Base-by-base conservation (phyloP, 1,140 invertebrate genomes). In the Drosophila tsacasi region DNA sequence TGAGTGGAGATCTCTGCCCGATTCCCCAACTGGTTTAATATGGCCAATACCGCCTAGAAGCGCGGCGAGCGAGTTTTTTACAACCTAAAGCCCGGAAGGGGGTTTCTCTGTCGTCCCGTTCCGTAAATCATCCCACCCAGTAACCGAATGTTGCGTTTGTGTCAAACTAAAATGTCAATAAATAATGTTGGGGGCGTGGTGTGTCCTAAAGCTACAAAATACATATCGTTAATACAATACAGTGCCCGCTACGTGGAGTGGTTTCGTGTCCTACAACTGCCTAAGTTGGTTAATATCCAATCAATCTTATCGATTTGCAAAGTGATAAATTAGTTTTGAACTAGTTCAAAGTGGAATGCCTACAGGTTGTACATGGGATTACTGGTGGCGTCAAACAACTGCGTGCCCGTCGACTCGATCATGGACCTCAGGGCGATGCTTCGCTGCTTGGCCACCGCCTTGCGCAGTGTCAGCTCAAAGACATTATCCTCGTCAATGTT, bases 331-430 rank as follows among this genome's bases (percentile, higher is more conserved):
- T 54, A 12, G 44, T 62, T 44, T 77, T 54, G 17, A 71, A 64
- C 74, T 66, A 62, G 54, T 60, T 71, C 47, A 71, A 86, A 77
- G 65, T 52, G 64, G 55, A 73, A 64, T 80, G 35, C 19, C 73
- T 68, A 91, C 25, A 93, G 79, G 78, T 93, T 93, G 73, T 93
- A 93, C 91, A 93, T 92, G 59, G 90, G 86, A 83, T 93, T 93
- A 66, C 81, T 93, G 30, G 91, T 92, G 15, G 92, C 92, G 62
- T 93, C 92, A 10, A 93, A 93, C 27, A 93, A 49, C 63, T 93
- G 92, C n/a, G 85, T 92, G 30, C 92, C 92, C 25, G 92, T 93
- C 17, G 92, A 92, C 66, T 93, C 91, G 25, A 93, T 92, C 92
- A 93, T 93, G 4, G 92, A 91, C 35, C 87, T 74, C 39, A 93